A percentile compares a stretch with the other conserved stretches of the same genome.
These are phyloP conservation scores for Eupelmus urozonus DNA, from an alignment of 2,888 invertebrate species.

Conservation along the genomic window DNA sequence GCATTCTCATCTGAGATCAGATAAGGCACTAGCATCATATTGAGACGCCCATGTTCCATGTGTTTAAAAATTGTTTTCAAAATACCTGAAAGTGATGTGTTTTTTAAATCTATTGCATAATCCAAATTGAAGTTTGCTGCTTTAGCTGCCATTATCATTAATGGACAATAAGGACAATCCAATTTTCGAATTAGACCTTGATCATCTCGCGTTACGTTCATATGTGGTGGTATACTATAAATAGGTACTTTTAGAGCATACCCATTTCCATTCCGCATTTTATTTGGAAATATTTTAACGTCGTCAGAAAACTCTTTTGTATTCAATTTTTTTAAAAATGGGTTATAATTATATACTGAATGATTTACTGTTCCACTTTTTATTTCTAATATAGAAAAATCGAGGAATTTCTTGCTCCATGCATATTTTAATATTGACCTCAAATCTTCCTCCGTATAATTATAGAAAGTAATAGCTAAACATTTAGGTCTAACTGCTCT, in stretches of 20 bases:
- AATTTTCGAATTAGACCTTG: not conserved
- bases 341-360: not conserved
- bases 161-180: not conserved
- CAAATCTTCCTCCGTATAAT: not conserved
- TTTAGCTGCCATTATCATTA: not conserved
- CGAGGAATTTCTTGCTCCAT: not conserved
- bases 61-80: not conserved
- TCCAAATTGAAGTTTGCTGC: not conserved
- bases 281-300: not conserved
- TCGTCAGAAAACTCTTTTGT: not conserved
- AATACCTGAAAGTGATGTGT: not conserved
- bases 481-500: constrained; percentile 1
- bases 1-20: not conserved
- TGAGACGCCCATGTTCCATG: not conserved
- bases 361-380: not conserved
- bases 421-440: not conserved
- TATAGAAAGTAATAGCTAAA: not conserved
- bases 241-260: not conserved
- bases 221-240: not conserved
- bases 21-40: not conserved
- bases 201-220: not conserved
- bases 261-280: not conserved
- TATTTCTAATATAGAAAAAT: not conserved
- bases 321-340: not conserved
- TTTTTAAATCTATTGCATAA: not conserved